Percentiles rank a stretch among this genome's conserved stretches.
Evolutionary conservation across 2,113 vertebrate genomes (phyloP).

Genomic region (Atherinomorus stipes): DNA sequence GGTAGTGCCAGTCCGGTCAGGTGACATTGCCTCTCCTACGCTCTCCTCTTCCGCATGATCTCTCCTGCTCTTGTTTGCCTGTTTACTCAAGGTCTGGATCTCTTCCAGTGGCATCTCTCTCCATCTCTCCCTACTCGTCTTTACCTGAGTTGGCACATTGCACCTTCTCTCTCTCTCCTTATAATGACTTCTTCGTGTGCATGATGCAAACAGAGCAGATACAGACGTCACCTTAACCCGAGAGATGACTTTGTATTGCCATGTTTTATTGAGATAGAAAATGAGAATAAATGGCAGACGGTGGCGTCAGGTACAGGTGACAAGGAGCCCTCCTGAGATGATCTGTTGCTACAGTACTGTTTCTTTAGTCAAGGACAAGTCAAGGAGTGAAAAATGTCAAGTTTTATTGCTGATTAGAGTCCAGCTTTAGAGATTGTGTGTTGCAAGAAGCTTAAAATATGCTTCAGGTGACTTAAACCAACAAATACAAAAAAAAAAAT

Average conservation of each 20-base stretch:
- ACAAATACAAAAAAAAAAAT: background rate
- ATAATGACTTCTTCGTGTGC: conserved; percentile 21
- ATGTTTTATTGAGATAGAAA: conserved; percentile 42
- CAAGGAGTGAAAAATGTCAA: conserved; percentile 25
- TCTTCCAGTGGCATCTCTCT: conserved; percentile 51
- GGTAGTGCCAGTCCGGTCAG: conserved; percentile 37
- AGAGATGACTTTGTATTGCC: conserved; percentile 34
- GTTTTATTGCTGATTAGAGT: conserved; percentile 25
- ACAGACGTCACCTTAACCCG: conserved; percentile 14
- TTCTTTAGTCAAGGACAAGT: conserved; percentile 30
- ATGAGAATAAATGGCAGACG: conserved; percentile 48
- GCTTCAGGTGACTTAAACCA: background rate
- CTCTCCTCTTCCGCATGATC: conserved; percentile 47
- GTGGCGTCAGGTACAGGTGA: conserved; percentile 13
- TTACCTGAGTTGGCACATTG: conserved; percentile 9
- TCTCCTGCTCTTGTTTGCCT: conserved; percentile 47
- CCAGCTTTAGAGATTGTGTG: background rate
- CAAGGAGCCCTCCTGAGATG: conserved; percentile 28
- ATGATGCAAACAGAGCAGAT: conserved; percentile 9
- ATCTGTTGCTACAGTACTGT: conserved; percentile 26
- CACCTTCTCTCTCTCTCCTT: background rate
- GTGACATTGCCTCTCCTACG: conserved; percentile 58
- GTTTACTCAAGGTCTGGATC: conserved; percentile 74
- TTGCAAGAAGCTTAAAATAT: background rate
- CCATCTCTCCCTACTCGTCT: conserved; percentile 6